A percentile compares a stretch with the other conserved stretches of the same genome.
These are phyloP conservation scores for Drosophila ustulata DNA, from an alignment of 2,888 invertebrate genomes.

Conservation along the genomic window DNA sequence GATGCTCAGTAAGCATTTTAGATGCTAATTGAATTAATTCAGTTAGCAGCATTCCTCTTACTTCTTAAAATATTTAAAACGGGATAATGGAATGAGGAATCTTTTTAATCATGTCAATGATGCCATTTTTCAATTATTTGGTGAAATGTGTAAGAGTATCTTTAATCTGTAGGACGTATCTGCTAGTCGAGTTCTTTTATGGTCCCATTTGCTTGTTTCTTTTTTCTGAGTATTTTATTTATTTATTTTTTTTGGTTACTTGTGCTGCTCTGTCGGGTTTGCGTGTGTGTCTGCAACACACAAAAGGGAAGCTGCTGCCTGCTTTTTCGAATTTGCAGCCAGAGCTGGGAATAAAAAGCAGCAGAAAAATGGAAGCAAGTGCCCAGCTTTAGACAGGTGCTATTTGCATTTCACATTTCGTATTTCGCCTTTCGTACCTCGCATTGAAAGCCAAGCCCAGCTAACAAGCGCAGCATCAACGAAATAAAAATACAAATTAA, in stretches of 20 bases:
- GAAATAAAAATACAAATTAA: constrained; percentile 58
- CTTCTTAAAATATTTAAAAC: neutral
- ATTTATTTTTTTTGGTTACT: constrained; percentile 47
- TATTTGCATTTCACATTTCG: constrained; percentile 63
- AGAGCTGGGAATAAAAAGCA: constrained; percentile 17
- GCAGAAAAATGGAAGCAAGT: constrained; percentile 53
- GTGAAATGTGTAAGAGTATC: neutral
- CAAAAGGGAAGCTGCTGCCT: constrained; percentile 59
- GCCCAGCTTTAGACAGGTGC: constrained; percentile 74
- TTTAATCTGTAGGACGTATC: neutral
- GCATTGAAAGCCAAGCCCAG: constrained; percentile 60
- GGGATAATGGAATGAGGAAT: neutral
- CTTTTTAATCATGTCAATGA: neutral
- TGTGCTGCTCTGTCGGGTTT: constrained; percentile 25
- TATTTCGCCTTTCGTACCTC: constrained; percentile 44
- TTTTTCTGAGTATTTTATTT: constrained; percentile 19
- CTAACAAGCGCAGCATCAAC: constrained; percentile 74
- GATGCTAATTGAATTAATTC: no score
- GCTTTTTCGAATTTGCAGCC: constrained; percentile 54
- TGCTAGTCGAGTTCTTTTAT: neutral
- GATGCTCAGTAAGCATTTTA: no score
- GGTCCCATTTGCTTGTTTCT: neutral
- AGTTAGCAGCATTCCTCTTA: neutral
- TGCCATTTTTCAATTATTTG: neutral
- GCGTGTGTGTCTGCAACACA: constrained; percentile 41